Evolutionary conservation across 2,888 invertebrate species (phyloP), one percentile per base, ranked within the genome.

Genomic region (Orchestes rusci): DNA sequence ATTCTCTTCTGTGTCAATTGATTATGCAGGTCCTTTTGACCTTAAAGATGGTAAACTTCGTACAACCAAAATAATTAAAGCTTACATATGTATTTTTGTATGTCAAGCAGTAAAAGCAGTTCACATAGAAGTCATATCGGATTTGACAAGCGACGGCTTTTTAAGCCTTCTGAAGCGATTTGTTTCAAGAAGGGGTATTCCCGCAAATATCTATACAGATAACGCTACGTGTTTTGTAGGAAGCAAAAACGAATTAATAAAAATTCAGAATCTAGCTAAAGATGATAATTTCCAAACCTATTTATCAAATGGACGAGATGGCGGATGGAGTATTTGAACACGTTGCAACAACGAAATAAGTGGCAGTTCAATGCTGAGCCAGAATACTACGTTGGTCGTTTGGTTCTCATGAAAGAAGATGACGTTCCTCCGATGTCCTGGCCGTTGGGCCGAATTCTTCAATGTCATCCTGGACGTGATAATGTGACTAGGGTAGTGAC

Each of bases 41-140:
- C 40, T 51, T 7, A 50, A 48, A 31, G 46, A 43, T 28, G 27
- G 38, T 19, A 49, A 47, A 36, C 13, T 18, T 8, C 35, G 43
- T 18, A 42, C 32, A 36, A 16, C 39, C 27, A 32, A 28, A 31
- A 7, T 51, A n/a, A 39, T 52, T 8, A 52, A 52, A 29, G 36
- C 39, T 18, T 51, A 51, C 15, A 3, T 53, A 12, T 48, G 42
- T 32, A 33, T 53, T 16, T 52, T 48, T 43, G 39, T 52, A 12
- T 51, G 52, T 38, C 36, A 45, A 17, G 16, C 28, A 4, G 48
- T 48, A 16, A 52, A 48, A 20, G 50, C 53, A 10, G 30, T 39
- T 10, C 53, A 53, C 32, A 23, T 51, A 10, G 51, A 51, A 19
- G 18, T 43, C 12, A 40, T 49, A n/a, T 40, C 34, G n/a, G 45